phyloP scores from a whole-genome alignment of 2,888 invertebrate species.

The Epirrhoe alternata region DNA sequence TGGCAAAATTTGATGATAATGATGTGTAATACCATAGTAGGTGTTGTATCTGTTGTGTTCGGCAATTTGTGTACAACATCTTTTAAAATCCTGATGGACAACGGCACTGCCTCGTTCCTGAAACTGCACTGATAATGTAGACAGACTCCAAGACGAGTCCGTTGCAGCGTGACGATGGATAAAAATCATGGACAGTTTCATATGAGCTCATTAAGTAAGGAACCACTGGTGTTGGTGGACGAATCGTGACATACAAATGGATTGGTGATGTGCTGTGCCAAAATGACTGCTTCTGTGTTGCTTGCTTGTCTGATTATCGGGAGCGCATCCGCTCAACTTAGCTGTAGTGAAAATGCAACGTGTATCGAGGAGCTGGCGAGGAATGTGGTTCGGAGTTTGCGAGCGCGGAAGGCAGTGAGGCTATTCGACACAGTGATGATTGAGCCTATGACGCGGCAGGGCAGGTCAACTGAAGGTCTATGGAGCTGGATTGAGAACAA shows the following conservation, averaged over 20 bases:
- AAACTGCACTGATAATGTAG: not conserved
- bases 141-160: conserved; percentile 44
- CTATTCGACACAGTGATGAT: conserved; percentile 83
- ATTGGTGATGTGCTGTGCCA: conserved; percentile 70
- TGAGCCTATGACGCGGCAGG: conserved; percentile 78
- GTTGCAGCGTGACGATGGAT: conserved; percentile 79
- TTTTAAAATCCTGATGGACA: not conserved
- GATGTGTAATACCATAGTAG: not conserved
- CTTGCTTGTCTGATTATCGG: conserved; percentile 68
- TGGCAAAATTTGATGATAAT: no score
- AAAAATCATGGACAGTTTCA: conserved; percentile 77
- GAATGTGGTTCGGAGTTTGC: conserved; percentile 80
- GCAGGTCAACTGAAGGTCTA: conserved; percentile 69
- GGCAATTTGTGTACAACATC: not conserved
- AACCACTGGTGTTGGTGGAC: conserved; percentile 74
- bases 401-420: conserved; percentile 81
- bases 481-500: conserved; percentile 79
- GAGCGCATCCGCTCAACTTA: conserved; percentile 67
- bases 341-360: conserved; percentile 86
- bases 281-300: conserved; percentile 74
- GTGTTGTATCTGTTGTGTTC: no score
- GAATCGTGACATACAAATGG: conserved; percentile 80
- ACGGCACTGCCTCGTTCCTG: not conserved
- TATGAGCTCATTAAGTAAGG: conserved; percentile 75
- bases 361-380: conserved; percentile 83